Percentiles rank a stretch among this genome's conserved stretches.
Evolutionary conservation across 2,888 invertebrate genomes (phyloP).

Genomic region (Perithous albicinctus): DNA sequence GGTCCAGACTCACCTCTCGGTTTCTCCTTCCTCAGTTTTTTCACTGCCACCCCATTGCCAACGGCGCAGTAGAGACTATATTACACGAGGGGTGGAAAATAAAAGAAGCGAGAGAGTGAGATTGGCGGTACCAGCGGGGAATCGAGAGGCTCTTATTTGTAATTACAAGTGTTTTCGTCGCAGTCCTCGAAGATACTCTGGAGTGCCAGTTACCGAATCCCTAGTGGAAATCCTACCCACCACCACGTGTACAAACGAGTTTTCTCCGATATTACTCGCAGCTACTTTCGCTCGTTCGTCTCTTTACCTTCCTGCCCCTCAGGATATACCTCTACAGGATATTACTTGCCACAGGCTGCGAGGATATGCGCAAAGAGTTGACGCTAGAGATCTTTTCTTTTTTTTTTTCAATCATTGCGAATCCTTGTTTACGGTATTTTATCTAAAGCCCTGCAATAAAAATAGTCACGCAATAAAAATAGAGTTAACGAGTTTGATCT

Average conservation of each 20-base stretch:
- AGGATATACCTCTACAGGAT: conserved; percentile 34
- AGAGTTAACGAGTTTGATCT: too few relatives aligned
- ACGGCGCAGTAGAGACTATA: conserved; percentile 23
- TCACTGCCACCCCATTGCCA: neutral
- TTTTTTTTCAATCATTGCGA: neutral
- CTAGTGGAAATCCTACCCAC: conserved; percentile 39
- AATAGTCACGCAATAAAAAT: too few relatives aligned
- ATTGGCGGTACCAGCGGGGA: conserved; percentile 65
- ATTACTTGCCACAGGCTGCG: conserved; percentile 24
- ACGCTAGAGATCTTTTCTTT: neutral
- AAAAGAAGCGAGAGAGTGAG: conserved; percentile 29
- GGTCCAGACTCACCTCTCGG: conserved; percentile 21
- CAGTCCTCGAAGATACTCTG: conserved; percentile 46
- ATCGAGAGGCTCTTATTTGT: conserved; percentile 75
- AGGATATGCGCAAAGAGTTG: conserved; percentile 14
- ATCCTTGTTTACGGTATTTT: too few relatives aligned
- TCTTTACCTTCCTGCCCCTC: conserved; percentile 1
- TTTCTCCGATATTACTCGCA: conserved; percentile 39
- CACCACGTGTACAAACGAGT: conserved; percentile 21
- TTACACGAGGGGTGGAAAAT: conserved; percentile 15
- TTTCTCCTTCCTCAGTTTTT: conserved; percentile 2
- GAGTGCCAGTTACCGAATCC: conserved; percentile 58
- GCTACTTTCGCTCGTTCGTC: neutral
- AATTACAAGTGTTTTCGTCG: conserved; percentile 72
- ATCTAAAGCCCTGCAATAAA: too few relatives aligned